Evolutionary conservation across 2,113 vertebrate species (phyloP), one percentile per base, ranked within the genome.

Genomic region (Solea senegalensis): DNA sequence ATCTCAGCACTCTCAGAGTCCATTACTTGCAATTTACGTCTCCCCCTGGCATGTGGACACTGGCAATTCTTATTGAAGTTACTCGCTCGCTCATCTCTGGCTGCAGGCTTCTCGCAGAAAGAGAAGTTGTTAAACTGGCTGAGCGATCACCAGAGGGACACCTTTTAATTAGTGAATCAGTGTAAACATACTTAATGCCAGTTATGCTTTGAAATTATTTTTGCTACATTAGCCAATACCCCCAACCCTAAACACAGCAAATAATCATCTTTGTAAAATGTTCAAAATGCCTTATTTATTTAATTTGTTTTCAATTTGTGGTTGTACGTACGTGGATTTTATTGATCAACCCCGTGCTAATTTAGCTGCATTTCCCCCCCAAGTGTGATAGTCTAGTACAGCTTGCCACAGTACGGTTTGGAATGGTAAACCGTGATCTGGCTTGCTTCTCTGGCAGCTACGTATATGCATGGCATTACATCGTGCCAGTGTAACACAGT

Each of bases 21-120:
- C 84, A 89, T 90, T 90, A 91, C 77, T 86, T 80, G 80, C 74
- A 90, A 86, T 88, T 87, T 87, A 83, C 74, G 74, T 92, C 81
- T 89, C 82, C 80, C 76, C 26, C 50, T 27, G 60, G 74, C 81
- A 71, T 76, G 76, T 83, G 78, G 81, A 88, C 76, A 68, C 77
- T 69, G 64, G 83, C 83, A 74, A 70, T 84, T 79, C 82, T 81
- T 66, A 87, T 78, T 84, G 81, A 92, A 81, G 77, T 69, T 86
- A 82, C 76, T 79, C 43, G 34, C 72, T 60, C 8, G 26, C 64
- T 72, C 50, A 46, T 78, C 78, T 79, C 34, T 9, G 53, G 72
- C 81, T 84, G 73, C 58, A 50, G 72, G 74, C 78, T 65, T 44
- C 8, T 8, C 71, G 82, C 55, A 77, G 60, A 62, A 62, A 85